Percentiles rank a stretch among this genome's conserved stretches.
Evolutionary conservation across 2,797 vertebrate species (phyloP).

Genomic region (Macroramphosus scolopax): DNA sequence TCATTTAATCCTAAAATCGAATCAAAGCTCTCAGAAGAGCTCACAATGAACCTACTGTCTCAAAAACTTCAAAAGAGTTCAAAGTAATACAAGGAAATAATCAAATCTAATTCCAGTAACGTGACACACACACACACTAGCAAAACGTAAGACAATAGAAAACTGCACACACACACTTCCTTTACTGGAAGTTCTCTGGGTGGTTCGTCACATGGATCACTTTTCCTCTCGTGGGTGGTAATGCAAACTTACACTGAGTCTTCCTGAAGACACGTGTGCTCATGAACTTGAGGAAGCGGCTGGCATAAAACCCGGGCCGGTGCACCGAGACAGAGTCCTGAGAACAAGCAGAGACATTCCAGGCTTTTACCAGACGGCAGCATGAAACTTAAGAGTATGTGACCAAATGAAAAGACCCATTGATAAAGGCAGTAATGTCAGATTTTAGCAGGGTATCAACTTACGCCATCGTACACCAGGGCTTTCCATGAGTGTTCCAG

Average conservation of each 20-base stretch:
- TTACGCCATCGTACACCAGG: slow-evolving; percentile 95
- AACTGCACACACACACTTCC: slow-evolving; percentile 3
- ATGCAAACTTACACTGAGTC: slow-evolving; percentile 86
- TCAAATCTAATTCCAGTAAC: slow-evolving; percentile 11
- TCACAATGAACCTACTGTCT: slow-evolving; percentile 2
- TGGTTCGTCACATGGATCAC: too few relatives aligned
- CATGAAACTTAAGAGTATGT: too few relatives aligned
- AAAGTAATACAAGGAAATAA: slow-evolving; percentile 21
- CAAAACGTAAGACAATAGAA: slow-evolving; percentile 5
- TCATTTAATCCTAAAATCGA: slow-evolving; percentile 4
- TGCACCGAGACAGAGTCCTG: slow-evolving; percentile 97
- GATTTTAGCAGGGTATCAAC: slow-evolving; percentile 56
- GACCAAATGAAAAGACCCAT: slow-evolving; percentile 42
- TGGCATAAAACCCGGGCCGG: slow-evolving; percentile 94
- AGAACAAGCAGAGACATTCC: slow-evolving; percentile 18
- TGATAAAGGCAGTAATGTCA: slow-evolving; percentile 44
- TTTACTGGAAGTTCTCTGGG: too few relatives aligned
- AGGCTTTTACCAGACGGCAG: slow-evolving; percentile 12
- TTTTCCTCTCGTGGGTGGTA: neutral
- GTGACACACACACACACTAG: neutral
- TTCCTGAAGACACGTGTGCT: slow-evolving; percentile 94
- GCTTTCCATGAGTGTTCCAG: slow-evolving; percentile 99
- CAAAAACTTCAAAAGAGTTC: neutral
- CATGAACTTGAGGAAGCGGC: slow-evolving; percentile 99
- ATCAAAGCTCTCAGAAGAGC: slow-evolving; percentile 5